Evolutionary conservation across 2,888 invertebrate species (phyloP).

Genomic region (Belgica antarctica): DNA sequence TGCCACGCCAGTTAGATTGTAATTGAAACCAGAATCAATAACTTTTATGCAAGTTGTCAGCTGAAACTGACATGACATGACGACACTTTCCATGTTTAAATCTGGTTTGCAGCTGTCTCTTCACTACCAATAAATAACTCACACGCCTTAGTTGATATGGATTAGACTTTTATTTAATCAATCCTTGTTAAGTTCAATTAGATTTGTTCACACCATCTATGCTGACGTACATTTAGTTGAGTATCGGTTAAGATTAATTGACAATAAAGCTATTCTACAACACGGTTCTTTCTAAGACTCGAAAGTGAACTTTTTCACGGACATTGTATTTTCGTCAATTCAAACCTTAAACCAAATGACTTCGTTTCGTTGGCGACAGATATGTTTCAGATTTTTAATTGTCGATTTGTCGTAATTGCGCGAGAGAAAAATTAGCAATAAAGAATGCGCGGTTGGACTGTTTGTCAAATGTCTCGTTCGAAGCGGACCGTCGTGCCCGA

Average conservation of each 20-base stretch:
- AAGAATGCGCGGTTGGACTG: slow-evolving; percentile 52
- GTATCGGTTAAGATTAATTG: slow-evolving; percentile 3
- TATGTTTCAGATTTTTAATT: not conserved
- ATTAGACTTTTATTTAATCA: too few species aligned
- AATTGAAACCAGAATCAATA: too few species aligned
- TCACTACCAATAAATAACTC: too few species aligned
- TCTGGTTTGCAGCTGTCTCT: too few species aligned
- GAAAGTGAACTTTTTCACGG: not conserved
- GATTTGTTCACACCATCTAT: too few species aligned
- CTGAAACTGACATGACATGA: too few species aligned
- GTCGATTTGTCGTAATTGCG: not conserved
- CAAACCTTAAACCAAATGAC: too few species aligned
- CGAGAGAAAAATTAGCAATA: slow-evolving; percentile 50
- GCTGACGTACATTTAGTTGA: slow-evolving; percentile 9
- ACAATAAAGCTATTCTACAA: slow-evolving; percentile 44
- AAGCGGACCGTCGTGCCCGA: slow-evolving; percentile 49
- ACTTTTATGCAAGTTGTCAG: too few species aligned
- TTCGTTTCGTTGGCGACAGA: not conserved
- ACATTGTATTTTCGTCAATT: not conserved
- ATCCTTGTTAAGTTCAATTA: too few species aligned
- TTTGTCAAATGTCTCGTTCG: slow-evolving; percentile 54
- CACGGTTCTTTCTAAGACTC: slow-evolving; percentile 47
- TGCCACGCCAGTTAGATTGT: too few species aligned
- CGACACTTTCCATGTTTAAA: too few species aligned
- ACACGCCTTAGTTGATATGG: too few species aligned